Evolutionary conservation across 2,888 invertebrate genomes (phyloP).

Genomic region (Coelinius sp.): DNA sequence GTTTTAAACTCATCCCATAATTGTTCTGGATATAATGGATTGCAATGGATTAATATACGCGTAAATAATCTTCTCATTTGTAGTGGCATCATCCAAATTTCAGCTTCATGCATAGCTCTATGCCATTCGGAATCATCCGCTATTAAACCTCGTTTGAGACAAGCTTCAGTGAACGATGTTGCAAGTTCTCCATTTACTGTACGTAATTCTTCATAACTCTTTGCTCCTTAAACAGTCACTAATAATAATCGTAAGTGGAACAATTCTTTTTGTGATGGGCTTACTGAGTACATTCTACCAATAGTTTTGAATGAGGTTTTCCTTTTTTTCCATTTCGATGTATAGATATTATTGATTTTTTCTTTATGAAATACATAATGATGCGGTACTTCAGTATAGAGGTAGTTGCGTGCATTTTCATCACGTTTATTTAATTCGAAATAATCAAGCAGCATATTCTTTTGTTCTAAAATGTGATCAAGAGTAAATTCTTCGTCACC

Average conservation of each 20-base stretch:
- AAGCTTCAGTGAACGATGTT: too few species aligned
- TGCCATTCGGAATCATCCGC: too few species aligned
- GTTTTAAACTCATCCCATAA: slow-evolving; percentile 45
- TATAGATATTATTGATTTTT: not conserved
- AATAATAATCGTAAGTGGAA: too few species aligned
- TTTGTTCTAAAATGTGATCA: not conserved
- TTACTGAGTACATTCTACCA: too few species aligned
- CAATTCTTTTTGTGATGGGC: too few species aligned
- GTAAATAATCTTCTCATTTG: slow-evolving; percentile 58
- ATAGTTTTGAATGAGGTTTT: slow-evolving; percentile 25
- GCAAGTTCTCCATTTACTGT: too few species aligned
- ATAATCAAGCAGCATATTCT: not conserved
- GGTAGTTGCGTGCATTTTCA: not conserved
- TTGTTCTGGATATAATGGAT: slow-evolving; percentile 44
- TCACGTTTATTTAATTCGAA: not conserved
- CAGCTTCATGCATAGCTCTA: slow-evolving; percentile 33
- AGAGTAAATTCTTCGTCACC: not conserved
- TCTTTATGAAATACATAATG: not conserved
- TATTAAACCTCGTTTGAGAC: too few species aligned
- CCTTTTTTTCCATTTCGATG: too few species aligned
- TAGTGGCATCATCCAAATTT: slow-evolving; percentile 43
- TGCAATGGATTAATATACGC: slow-evolving; percentile 50
- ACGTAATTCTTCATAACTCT: slow-evolving; percentile 40
- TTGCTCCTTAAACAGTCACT: too few species aligned
- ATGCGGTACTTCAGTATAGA: too few species aligned